These are phyloP conservation scores for Atrichornis clamosus DNA, from an alignment of 2,113 vertebrate genomes.

Conservation along the genomic window DNA sequence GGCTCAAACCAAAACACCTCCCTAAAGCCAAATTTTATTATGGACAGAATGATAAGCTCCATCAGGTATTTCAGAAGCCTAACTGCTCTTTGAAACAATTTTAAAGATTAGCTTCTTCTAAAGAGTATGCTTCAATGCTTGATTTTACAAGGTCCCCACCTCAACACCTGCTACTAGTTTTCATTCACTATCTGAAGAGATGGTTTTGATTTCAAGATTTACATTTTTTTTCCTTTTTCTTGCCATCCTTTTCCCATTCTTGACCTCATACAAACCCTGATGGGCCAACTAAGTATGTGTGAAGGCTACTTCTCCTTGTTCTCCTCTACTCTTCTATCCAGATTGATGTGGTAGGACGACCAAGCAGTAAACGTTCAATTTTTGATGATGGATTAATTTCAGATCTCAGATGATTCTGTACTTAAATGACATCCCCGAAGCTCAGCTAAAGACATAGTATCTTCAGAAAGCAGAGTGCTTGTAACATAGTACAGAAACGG, in stretches of 20 bases:
- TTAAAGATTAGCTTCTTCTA: neutral
- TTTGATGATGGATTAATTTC: neutral
- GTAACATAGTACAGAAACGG: neutral
- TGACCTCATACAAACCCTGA: neutral
- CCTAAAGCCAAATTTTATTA: neutral
- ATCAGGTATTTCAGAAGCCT: neutral
- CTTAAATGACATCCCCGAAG: neutral
- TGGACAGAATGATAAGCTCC: neutral
- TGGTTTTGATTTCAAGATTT: neutral
- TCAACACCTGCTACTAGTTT: neutral
- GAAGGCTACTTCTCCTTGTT: neutral
- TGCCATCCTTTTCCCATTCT: neutral
- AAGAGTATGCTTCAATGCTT: neutral
- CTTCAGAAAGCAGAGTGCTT: neutral
- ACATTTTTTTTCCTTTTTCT: neutral
- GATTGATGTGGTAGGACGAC: neutral
- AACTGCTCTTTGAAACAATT: neutral
- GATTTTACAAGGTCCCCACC: neutral
- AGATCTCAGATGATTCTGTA: neutral
- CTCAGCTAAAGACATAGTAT: neutral
- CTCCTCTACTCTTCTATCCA: neutral
- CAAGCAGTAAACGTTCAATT: neutral
- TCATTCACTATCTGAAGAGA: neutral
- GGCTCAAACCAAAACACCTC: no score
- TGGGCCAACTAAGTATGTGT: accelerated